Base-by-base conservation (phyloP, 2,113 vertebrate species). In the Rhinopomastus cyanomelas region DNA sequence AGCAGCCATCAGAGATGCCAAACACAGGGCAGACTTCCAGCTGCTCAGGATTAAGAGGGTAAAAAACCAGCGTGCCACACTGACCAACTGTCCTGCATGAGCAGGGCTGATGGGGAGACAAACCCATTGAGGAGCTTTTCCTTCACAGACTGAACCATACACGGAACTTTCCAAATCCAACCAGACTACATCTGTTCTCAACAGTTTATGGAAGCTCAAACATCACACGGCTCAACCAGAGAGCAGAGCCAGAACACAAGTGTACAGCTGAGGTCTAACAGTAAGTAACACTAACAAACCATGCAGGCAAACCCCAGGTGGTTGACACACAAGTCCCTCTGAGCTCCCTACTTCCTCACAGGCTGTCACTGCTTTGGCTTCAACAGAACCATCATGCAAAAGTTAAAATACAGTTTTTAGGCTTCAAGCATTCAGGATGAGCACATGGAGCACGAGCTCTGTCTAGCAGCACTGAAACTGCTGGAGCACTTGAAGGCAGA, bases 11-110 rank as follows among this genome's bases (percentile, higher is more conserved):
- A 11, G 57, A 2, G 23, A 20, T 61, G 55, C 30, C 52, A 85
- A 67, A 81, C 1, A 1, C 0, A 0, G 32, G 67, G 23, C 62
- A 79, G 51, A 91, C 46, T 39, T 81, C 51, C 82, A 91, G 72
- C 64, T 80, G 78, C 25, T 55, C 30, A 11, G 56, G 55, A 71
- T 61, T 81, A 83, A 74, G 26, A 61, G 16, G 34, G 42, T 25
- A 93, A 66, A 76, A 91, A 62, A 11, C 51, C 20, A 49, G 69
- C 59, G 49, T 49, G 56, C 53, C 72, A 37, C 49, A 53, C 67
- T 86, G 76, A 83, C 81, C 84, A 79, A 71, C 62, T 87, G 49
- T 75, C 61, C 85, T 80, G 32, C 46, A 72, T 64, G 42, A 92
- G 32, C 21, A 75, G 52, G 27, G 44, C 0, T 81, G 65, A 76